These are phyloP conservation scores for Variabilichromis moorii DNA, from an alignment of 2,113 vertebrate species.

Conservation along the genomic window DNA sequence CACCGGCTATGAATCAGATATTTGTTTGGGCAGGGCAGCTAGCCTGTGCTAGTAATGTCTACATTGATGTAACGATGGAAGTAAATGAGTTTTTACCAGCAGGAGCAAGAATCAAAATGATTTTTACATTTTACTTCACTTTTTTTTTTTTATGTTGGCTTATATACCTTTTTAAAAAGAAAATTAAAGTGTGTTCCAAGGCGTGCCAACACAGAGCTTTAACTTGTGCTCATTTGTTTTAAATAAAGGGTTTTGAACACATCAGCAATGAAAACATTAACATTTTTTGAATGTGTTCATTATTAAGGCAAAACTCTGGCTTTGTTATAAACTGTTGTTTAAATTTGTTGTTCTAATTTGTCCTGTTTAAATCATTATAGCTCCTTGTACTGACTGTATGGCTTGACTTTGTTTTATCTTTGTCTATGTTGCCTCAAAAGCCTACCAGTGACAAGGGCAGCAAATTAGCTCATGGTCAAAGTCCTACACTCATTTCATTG, in stretches of 20 bases:
- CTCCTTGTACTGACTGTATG: neutral
- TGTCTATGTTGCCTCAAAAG: neutral
- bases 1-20: neutral
- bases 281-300: neutral
- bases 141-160: neutral
- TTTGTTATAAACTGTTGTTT: neutral
- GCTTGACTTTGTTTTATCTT: neutral
- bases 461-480: neutral
- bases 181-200: neutral
- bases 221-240: neutral
- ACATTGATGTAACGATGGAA: neutral
- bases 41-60: neutral
- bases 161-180: neutral
- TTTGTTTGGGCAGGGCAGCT: neutral
- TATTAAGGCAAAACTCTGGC: neutral
- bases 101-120: neutral
- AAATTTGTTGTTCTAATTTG: neutral
- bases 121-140: neutral
- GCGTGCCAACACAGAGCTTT: neutral
- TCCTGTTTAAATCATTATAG: neutral
- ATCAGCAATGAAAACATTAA: neutral
- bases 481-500: neutral
- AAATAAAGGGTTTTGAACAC: neutral
- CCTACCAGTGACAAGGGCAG: neutral
- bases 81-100: neutral